Base-by-base conservation (phyloP, 1,140 invertebrate genomes). In the Camponotus vicinus region DNA sequence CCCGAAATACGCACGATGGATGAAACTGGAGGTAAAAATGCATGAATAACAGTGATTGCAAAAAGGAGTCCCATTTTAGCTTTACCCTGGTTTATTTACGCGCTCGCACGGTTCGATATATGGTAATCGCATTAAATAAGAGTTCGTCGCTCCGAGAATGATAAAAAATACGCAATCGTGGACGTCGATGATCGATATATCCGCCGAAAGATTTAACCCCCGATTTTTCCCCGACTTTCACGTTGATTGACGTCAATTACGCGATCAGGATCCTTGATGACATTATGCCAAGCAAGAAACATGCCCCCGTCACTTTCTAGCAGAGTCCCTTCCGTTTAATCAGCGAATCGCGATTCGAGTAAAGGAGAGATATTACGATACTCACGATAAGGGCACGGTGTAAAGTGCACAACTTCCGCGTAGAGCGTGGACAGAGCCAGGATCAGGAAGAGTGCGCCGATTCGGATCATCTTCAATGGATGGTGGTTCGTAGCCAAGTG, bases 401-500 rank as follows among this genome's bases (percentile, higher is more conserved):
- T 34, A 73, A 69, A 92, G 0, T 86, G 82, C 3, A 93, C 89
- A 21, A 92, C 55, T 79, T 94, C 93, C 18, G 92, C 92, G 34
- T 61, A 80, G 63, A 55, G 32, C 21, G 49, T 21, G 70, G 71
- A 85, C 34, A 89, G 75, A 42, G 70, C 80, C 34, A 93, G 57
- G 40, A 85, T 9, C 49, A 93, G 79, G 15, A 94, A 57, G 76
- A 93, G 57, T n/a, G 67, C 78, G 82, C 88, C 84, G 75, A 90
- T 86, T 86, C 66, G 91, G 88, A 78, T 92, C 92, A 93, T 94
- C 88, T 86, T 92, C 75, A 84, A 82, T 40, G 85, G 77, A 89
- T 67, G 88, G 7, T 73, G 67, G 88, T 91, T 92, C 80, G 86
- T 61, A 87, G 78, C 88, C 63, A 89, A 94, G 90, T 93, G 93